These are phyloP conservation scores for Stomorhina lunata DNA, from an alignment of 2,888 invertebrate species.

Conservation along the genomic window DNA sequence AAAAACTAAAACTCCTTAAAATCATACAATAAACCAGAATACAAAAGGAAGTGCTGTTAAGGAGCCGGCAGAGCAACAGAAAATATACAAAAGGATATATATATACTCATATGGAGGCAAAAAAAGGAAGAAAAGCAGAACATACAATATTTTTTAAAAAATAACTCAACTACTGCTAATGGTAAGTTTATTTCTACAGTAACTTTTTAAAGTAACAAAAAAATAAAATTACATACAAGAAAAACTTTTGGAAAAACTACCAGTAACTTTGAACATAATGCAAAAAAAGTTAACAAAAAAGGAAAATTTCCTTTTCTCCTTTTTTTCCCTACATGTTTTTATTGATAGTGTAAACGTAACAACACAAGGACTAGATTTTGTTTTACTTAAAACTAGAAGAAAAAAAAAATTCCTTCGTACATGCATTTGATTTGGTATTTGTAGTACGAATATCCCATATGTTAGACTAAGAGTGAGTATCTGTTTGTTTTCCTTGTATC, in stretches of 20 bases:
- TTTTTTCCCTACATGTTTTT: neutral
- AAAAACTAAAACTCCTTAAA: neutral
- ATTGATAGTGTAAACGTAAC: neutral
- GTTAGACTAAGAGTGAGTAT: neutral
- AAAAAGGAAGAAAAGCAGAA: neutral
- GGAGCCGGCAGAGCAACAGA: neutral
- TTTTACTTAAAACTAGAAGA: neutral
- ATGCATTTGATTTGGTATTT: neutral
- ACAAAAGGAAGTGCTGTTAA: neutral
- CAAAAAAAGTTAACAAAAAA: too few species aligned
- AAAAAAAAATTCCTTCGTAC: neutral
- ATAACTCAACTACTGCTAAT: slow-evolving; percentile 28
- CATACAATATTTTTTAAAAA: slow-evolving; percentile 19
- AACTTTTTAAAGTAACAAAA: neutral
- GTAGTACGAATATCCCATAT: slow-evolving; percentile 6
- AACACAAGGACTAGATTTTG: neutral
- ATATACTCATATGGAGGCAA: neutral
- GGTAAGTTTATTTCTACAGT: slow-evolving; percentile 54
- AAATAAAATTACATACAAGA: neutral
- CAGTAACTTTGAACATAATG: too few species aligned
- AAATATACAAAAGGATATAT: neutral
- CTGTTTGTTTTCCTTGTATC: neutral
- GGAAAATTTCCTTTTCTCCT: too few species aligned
- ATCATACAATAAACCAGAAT: neutral
- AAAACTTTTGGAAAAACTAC: neutral